These are phyloP conservation scores for Xanthostigma xanthostigma DNA, from an alignment of 2,888 invertebrate genomes.

Conservation along the genomic window DNA sequence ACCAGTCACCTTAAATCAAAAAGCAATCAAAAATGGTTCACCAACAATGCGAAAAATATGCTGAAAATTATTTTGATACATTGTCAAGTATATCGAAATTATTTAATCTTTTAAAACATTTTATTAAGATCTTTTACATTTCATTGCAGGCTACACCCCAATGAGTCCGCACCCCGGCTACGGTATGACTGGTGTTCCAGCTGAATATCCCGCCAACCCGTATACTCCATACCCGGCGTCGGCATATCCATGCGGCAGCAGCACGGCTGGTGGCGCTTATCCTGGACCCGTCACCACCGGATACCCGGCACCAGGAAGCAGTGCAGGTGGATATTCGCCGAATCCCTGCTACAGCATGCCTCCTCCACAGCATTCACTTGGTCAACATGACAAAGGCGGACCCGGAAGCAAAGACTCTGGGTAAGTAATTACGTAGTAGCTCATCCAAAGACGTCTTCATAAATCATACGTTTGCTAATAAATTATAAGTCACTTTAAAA, in stretches of 20 bases:
- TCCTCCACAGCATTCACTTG: conserved; percentile 57
- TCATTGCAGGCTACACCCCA: conserved; percentile 54
- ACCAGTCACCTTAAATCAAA: too few species aligned
- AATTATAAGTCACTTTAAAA: too few species aligned
- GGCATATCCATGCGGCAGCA: conserved; percentile 37
- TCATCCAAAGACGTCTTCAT: not conserved
- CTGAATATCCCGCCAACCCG: conserved; percentile 66
- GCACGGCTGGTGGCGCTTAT: conserved; percentile 28
- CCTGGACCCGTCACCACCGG: conserved; percentile 37
- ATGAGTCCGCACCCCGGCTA: conserved; percentile 78
- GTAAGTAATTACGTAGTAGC: conserved; percentile 30
- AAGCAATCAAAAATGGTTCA: too few species aligned
- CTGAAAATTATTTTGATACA: too few species aligned
- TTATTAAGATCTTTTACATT: not conserved
- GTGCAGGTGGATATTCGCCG: conserved; percentile 49
- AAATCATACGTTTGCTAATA: not conserved
- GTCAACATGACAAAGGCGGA: conserved; percentile 51
- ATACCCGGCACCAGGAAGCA: conserved; percentile 49
- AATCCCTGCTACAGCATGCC: conserved; percentile 77
- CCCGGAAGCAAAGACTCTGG: conserved; percentile 50
- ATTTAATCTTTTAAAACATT: too few species aligned
- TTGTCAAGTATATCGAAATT: too few species aligned
- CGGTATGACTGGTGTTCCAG: conserved; percentile 57
- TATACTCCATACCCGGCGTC: conserved; percentile 53
- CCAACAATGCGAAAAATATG: too few species aligned